Base-by-base conservation (phyloP, 1,140 invertebrate species). In the Drosophila varians region DNA sequence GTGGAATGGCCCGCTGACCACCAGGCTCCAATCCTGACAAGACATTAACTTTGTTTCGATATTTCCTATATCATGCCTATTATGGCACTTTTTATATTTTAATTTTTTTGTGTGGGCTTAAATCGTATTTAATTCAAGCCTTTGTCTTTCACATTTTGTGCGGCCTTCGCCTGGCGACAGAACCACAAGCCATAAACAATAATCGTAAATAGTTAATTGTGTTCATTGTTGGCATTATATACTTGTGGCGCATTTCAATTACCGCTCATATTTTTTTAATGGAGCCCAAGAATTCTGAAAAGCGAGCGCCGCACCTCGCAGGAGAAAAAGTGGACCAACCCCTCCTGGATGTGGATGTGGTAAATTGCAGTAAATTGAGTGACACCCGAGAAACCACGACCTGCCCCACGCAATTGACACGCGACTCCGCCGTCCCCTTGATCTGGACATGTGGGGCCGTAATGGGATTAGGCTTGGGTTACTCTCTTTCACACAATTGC, bases 381-480 rank as follows among this genome's bases (percentile, higher is more conserved):
- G 69, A 72, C 69, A 73, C 68, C 69, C 64, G 47, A 66, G 46
- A 34, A 48, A 36, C 69, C 68, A 54, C 69, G 68, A 73, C 69
- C 69, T 73, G 69, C 69, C 69, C 69, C 68, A 73, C 69, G 68
- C 69, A 73, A 73, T 72, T 73, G 69, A 73, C 69, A 73, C 69
- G 69, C 69, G 69, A 51, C 69, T 62, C 14, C 16, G 16, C n/a
- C n/a, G 14, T 38, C 19, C 54, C 18, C 58, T 2, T 26, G 21
- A 23, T 23, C 40, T 12, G 26, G 74, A 21, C 23, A 75, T n/a
- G n/a, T n/a, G n/a, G n/a, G n/a, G n/a, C n/a, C n/a, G n/a, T 80
- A 68, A 77, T 74, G 56, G 71, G 76, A 86, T 80, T 86, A 84
- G 21, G 4, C 21, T 21, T 75, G 57, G 72, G 77, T 82, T 82